A percentile compares a stretch with the other conserved stretches of the same genome.
These are phyloP conservation scores for Papilio helenus DNA, from an alignment of 1,140 invertebrate genomes.

Conservation along the genomic window DNA sequence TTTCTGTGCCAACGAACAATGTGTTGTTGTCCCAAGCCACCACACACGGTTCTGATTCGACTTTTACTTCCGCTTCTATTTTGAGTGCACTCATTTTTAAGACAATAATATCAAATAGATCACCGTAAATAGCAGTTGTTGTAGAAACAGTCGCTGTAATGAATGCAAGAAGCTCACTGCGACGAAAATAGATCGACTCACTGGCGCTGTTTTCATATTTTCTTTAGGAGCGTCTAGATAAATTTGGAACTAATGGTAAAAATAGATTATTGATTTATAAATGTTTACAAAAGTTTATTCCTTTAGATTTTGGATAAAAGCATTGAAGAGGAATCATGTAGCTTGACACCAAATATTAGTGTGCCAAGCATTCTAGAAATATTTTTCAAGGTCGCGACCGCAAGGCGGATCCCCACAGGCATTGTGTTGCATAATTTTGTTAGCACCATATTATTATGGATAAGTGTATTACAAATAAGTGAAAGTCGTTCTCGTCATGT, in stretches of 20 bases:
- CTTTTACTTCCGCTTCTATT: constrained; percentile 63
- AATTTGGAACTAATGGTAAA: constrained; percentile 24
- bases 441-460: constrained; percentile 23
- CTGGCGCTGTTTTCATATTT: constrained; percentile 35
- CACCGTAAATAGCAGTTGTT: background rate
- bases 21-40: constrained; percentile 64
- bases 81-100: constrained; percentile 59
- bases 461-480: constrained; percentile 19
- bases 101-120: background rate
- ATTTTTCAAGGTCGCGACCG: background rate
- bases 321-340: background rate
- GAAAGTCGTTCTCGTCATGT: background rate
- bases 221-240: constrained; percentile 30
- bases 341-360: background rate
- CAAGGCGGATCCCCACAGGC: background rate
- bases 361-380: background rate
- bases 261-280: constrained; percentile 14
- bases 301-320: background rate
- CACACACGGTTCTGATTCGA: constrained; percentile 69
- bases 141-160: constrained; percentile 4
- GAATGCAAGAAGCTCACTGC: constrained; percentile 30
- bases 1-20: constrained; percentile 69
- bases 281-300: background rate
- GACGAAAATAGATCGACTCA: constrained; percentile 23
- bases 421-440: constrained; percentile 21